These are phyloP conservation scores for Nycticebus coucang DNA, from an alignment of 2,113 vertebrate genomes.

Conservation along the genomic window DNA sequence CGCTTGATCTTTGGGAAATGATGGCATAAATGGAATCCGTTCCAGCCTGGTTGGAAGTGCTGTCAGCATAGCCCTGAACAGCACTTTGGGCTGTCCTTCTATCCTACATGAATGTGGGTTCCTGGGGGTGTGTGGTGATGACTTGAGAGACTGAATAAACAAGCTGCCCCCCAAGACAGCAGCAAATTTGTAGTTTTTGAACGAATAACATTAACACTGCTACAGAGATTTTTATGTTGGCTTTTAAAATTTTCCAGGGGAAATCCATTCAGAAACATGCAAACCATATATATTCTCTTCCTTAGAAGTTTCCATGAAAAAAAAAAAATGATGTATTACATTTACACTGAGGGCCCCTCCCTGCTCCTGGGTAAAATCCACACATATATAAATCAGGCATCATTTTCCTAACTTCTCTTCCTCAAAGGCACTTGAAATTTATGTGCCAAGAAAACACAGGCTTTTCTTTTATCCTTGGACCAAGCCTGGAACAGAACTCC, in stretches of 20 bases:
- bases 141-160: conserved; percentile 67
- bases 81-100: background rate
- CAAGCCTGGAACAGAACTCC: conserved; percentile 62
- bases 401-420: conserved; percentile 76
- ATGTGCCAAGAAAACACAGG: conserved; percentile 68
- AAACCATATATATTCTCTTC: conserved; percentile 77
- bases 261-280: conserved; percentile 80
- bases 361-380: conserved; percentile 71
- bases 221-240: conserved; percentile 85
- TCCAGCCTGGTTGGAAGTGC: background rate
- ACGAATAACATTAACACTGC: conserved; percentile 81
- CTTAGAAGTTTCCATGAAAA: conserved; percentile 81
- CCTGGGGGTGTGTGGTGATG: conserved; percentile 27
- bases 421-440: conserved; percentile 70
- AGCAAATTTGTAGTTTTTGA: conserved; percentile 82
- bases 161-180: conserved; percentile 68
- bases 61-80: background rate
- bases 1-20: conserved; percentile 54
- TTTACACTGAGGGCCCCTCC: conserved; percentile 73
- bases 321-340: conserved; percentile 83
- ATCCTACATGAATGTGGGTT: background rate
- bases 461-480: conserved; percentile 71
- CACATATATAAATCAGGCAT: conserved; percentile 77
- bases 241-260: conserved; percentile 85
- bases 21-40: conserved; percentile 42